These are phyloP conservation scores for Tinea trinotella DNA, from an alignment of 2,888 invertebrate species.

Conservation along the genomic window DNA sequence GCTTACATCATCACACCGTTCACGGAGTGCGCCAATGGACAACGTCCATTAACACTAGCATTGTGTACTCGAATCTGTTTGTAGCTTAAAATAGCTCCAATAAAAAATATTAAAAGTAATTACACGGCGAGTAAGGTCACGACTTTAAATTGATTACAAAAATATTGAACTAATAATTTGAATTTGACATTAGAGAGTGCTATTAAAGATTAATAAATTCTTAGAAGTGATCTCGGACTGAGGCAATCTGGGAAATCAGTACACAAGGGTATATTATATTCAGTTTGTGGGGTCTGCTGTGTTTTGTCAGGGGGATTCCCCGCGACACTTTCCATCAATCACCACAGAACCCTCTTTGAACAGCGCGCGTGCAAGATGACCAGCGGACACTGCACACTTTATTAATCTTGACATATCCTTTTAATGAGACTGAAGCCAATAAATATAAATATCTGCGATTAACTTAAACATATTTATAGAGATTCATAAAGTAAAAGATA, in stretches of 20 bases:
- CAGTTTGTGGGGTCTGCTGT: conserved; percentile 32
- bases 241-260: neutral
- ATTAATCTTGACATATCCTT: conserved; percentile 53
- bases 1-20: conserved; percentile 60
- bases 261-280: neutral
- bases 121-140: too few relatives aligned
- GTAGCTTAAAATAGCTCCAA: neutral
- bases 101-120: neutral
- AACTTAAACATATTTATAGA: too few relatives aligned
- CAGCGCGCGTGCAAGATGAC: conserved; percentile 37
- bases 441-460: neutral
- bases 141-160: too few relatives aligned
- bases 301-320: conserved; percentile 43
- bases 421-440: neutral
- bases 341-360: conserved; percentile 50
- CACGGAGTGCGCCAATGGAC: conserved; percentile 36
- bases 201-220: neutral
- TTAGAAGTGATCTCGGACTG: neutral
- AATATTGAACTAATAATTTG: too few relatives aligned
- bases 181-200: neutral
- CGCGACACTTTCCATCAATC: conserved; percentile 37
- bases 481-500: too few relatives aligned
- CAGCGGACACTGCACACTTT: conserved; percentile 31
- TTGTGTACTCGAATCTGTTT: neutral
- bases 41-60: conserved; percentile 37